Conservation (phyloP, 2,797 vertebrate genomes). For the Rhinophrynus dorsalis region DNA sequence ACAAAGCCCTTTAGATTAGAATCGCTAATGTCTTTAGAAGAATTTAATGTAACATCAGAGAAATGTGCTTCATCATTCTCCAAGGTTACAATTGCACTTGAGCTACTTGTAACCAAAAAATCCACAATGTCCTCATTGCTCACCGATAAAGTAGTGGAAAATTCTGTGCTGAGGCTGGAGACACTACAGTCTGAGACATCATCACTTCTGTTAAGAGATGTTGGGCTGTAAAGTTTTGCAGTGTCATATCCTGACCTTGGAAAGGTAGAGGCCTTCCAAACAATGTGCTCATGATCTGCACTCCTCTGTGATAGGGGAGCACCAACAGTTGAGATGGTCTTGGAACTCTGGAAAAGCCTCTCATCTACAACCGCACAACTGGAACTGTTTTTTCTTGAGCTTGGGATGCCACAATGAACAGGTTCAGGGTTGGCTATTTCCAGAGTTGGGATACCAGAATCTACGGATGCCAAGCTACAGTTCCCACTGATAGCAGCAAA, state of each 20-base stretch:
- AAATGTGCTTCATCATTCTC: slow-evolving; percentile 78
- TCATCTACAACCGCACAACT: slow-evolving; percentile 55
- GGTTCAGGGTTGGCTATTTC: slow-evolving; percentile 86
- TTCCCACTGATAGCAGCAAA: slow-evolving; percentile 65
- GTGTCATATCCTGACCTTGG: slow-evolving; percentile 81
- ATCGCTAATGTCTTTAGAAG: slow-evolving; percentile 55
- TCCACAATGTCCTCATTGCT: slow-evolving; percentile 89
- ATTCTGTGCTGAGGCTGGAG: slow-evolving; percentile 90
- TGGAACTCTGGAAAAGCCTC: slow-evolving; percentile 59
- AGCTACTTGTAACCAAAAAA: slow-evolving; percentile 86
- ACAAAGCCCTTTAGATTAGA: slow-evolving; percentile 33
- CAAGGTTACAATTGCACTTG: slow-evolving; percentile 88
- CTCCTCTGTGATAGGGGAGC: neutral
- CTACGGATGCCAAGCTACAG: slow-evolving; percentile 80
- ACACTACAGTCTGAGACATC: slow-evolving; percentile 84
- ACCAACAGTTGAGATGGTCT: slow-evolving; percentile 47
- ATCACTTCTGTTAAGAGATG: slow-evolving; percentile 77
- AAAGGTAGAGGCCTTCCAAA: slow-evolving; percentile 84
- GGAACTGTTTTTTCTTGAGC: slow-evolving; percentile 56
- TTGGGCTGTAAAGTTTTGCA: slow-evolving; percentile 72
- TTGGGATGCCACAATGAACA: slow-evolving; percentile 62
- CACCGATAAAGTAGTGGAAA: slow-evolving; percentile 79
- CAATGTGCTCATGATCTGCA: slow-evolving; percentile 55
- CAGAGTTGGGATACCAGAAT: slow-evolving; percentile 90
- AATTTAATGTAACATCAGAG: slow-evolving; percentile 73